Evolutionary conservation across 2,888 invertebrate species (phyloP), one percentile per base, ranked within the genome.

Genomic region (Ptilodon capucinus): DNA sequence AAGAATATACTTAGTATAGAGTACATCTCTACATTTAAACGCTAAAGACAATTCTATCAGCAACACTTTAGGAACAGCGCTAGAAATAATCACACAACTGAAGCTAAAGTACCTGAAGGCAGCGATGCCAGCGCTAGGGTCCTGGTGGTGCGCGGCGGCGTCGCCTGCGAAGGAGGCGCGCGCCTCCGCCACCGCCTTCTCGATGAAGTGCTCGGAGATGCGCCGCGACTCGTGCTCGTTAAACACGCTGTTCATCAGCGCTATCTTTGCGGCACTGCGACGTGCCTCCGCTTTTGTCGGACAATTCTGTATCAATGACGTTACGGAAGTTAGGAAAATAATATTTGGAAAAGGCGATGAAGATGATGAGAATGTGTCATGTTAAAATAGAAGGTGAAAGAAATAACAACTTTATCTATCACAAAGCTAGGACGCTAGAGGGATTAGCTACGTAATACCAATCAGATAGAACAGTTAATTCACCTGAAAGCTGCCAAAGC

Each of bases 201-300:
- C 97, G 46, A 98, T 97, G 81, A 98, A 98, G 74, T 97, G 97
- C 75, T 98, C 97, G 4, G 97, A 96, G 70, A 98, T 98, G 65
- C 96, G 94, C 48, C 98, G 91, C 1, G 97, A 97, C 35, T 98
- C 98, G 84, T 98, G 98, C 74, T 98, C 98, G 81, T 98, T 98
- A 86, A 98, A 98, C 42, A 98, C 97, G 8, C 97, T 98, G 90
- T 98, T 98, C 98, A 98, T 98, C 14, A 98, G 91, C 1, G 98
- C 98, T 63, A 98, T 98, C 91, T 98, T 98, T 1, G 98, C 98
- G 0, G 98, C 97, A 71, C 98, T 98, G 64, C 98, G 93, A 38
- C 98, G 93, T 4, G 98, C 98, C 80, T 98, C 98, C 5, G 98
- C 98, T 84, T 98, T 98, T 18, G 98, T 98, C 2, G 97, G 96